A percentile compares a stretch with the other conserved stretches of the same genome.
phyloP scores from a whole-genome alignment of 30 jellyfish, hydroid and myxozoan species.

The Aurelia sp. region DNA sequence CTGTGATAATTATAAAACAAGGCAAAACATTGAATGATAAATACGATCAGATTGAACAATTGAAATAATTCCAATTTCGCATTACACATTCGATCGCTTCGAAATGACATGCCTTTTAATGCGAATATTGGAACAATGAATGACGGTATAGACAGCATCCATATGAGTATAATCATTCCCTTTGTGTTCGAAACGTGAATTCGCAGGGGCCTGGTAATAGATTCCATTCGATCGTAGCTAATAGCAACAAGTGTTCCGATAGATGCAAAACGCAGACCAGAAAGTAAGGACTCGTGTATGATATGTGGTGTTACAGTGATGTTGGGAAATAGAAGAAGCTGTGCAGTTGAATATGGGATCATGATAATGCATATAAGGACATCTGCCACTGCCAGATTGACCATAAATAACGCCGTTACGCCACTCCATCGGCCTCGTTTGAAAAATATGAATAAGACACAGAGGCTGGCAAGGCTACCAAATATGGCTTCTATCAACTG shows the following conservation, averaged over 20 bases:
- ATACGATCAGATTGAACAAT: constrained; percentile 23
- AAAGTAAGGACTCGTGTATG: constrained; percentile 50
- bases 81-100: constrained; percentile 26
- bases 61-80: constrained; percentile 16
- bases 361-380: constrained; percentile 24
- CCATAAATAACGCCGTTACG: constrained; percentile 57
- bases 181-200: constrained; percentile 16
- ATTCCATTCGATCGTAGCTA: constrained; percentile 62
- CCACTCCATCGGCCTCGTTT: constrained; percentile 60
- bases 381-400: constrained; percentile 49
- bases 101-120: constrained; percentile 11
- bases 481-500: constrained; percentile 43
- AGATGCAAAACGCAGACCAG: constrained; percentile 70
- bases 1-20: constrained; percentile 52
- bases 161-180: constrained; percentile 9
- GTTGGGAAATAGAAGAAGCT: constrained; percentile 17
- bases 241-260: constrained; percentile 64
- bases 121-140: constrained; percentile 41
- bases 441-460: constrained; percentile 45
- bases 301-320: constrained; percentile 5
- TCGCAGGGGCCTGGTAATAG: constrained; percentile 61
- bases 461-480: constrained; percentile 50
- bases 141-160: constrained; percentile 45
- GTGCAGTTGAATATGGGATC: constrained; percentile 53
- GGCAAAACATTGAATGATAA: constrained; percentile 27